Evolutionary conservation across 2,113 vertebrate species (phyloP).

Genomic region (Prolemur simus): DNA sequence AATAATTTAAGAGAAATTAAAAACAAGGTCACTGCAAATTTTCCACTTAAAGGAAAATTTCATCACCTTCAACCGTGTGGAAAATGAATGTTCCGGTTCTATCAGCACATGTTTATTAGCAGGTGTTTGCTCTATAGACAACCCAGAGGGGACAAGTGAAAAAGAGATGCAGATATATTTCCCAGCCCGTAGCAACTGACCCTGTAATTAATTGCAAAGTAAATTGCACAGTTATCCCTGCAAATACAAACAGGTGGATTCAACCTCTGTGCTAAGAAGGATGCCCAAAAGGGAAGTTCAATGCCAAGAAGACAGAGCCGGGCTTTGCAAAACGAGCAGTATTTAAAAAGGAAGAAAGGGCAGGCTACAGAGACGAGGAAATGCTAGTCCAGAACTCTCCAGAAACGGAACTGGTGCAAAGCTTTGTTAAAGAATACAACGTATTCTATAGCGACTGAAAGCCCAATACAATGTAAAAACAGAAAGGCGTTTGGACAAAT

Average conservation of each 20-base stretch:
- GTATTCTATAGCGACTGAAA: rapidly evolving
- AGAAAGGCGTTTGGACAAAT: rapidly evolving
- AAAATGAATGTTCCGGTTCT: rapidly evolving
- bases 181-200: too few relatives aligned
- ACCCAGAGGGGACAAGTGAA: rapidly evolving
- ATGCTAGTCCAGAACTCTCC: neutral
- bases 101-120: neutral
- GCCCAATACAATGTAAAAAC: rapidly evolving
- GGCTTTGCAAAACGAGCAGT: neutral
- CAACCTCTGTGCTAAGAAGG: neutral
- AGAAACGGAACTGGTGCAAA: neutral
- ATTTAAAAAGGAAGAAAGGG: neutral
- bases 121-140: rapidly evolving
- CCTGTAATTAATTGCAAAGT: rapidly evolving
- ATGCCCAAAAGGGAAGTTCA: neutral
- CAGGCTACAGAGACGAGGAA: neutral
- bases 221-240: neutral
- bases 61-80: too few relatives aligned
- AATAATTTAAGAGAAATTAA: neutral
- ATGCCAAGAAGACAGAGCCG: neutral
- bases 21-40: too few relatives aligned
- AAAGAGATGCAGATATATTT: neutral
- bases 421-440: too few relatives aligned
- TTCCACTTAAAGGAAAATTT: neutral
- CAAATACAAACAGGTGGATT: neutral